Conservation (phyloP, 2,113 vertebrate genomes). For the Alligator mississippiensis region DNA sequence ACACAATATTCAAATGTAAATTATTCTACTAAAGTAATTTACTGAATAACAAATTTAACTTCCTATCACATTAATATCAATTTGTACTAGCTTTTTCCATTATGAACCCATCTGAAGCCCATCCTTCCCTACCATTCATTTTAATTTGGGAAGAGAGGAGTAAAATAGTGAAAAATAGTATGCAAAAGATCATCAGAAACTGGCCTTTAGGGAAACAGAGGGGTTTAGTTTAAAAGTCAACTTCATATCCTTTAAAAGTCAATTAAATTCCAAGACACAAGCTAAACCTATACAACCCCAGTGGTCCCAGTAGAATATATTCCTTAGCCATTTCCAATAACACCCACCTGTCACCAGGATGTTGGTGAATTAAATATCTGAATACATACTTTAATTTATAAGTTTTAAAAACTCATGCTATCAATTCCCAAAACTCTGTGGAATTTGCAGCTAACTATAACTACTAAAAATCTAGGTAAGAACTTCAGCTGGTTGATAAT, state of each 20-base stretch:
- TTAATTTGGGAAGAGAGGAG: neutral
- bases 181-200: neutral
- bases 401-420: neutral
- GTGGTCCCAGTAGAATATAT: neutral
- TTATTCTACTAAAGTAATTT: neutral
- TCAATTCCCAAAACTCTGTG: neutral
- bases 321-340: neutral
- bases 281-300: neutral
- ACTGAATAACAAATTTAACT: neutral
- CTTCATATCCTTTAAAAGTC: neutral
- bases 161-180: neutral
- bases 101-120: neutral
- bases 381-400: neutral
- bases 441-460: neutral
- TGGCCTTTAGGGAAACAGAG: neutral
- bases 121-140: neutral
- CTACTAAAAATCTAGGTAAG: neutral
- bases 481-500: neutral
- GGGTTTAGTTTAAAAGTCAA: neutral
- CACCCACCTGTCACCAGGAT: neutral
- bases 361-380: neutral
- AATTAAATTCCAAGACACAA: neutral
- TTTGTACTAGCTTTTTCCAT: neutral
- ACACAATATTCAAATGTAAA: neutral
- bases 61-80: neutral